phyloP scores from a whole-genome alignment of 35 echinoderm and acorn worm genomes.

The Ophiothrix spiculata region DNA sequence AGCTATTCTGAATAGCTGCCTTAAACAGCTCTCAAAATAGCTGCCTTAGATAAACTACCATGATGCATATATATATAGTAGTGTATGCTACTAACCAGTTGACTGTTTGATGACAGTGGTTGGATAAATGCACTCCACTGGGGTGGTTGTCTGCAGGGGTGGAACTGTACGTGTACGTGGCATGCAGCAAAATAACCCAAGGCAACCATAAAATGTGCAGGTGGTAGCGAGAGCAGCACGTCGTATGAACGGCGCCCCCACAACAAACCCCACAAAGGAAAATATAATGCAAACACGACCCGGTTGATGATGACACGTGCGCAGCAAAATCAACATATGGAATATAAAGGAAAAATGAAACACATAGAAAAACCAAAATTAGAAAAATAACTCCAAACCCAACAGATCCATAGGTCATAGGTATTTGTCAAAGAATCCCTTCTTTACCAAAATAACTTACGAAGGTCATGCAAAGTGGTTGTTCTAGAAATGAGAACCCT shows the following conservation, averaged over 20 bases:
- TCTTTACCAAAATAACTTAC: no score
- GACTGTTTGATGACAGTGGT: conserved; percentile 20
- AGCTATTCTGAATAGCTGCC: background rate
- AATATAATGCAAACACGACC: conserved; percentile 19
- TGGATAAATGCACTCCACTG: conserved; percentile 41
- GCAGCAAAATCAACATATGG: conserved; percentile 19
- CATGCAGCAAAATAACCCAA: conserved; percentile 18
- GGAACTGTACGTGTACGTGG: conserved; percentile 29
- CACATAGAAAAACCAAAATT: conserved; percentile 8
- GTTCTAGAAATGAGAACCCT: no score
- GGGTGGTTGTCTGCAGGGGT: conserved; percentile 38
- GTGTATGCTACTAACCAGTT: conserved; percentile 12
- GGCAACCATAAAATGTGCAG: conserved; percentile 15
- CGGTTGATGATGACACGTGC: background rate
- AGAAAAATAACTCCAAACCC: background rate
- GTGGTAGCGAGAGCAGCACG: background rate
- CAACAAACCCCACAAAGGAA: background rate
- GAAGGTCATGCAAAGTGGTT: no score
- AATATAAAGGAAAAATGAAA: conserved; percentile 19
- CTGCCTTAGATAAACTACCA: background rate
- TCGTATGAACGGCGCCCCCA: background rate
- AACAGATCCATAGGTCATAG: background rate
- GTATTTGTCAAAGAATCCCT: background rate
- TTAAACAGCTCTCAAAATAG: background rate
- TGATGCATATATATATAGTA: background rate